Evolutionary conservation across 2,888 invertebrate genomes (phyloP).

Genomic region (Elmis aenea): DNA sequence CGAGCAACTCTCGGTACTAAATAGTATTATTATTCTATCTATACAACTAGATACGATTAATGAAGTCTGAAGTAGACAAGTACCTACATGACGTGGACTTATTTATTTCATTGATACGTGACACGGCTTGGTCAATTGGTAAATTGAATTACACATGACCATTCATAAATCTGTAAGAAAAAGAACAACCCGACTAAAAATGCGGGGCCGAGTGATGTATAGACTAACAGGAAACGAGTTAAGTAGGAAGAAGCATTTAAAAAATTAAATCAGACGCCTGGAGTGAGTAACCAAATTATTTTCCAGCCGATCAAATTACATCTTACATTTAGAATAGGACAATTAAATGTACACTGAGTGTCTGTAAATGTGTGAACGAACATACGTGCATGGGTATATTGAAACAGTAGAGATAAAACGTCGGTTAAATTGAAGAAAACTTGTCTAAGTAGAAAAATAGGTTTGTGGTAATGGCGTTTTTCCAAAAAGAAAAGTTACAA

Average conservation of each 20-base stretch:
- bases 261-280: conserved; percentile 24
- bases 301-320: neutral
- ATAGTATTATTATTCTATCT: conserved; percentile 30
- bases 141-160: conserved; percentile 33
- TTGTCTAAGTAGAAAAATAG: too few relatives aligned
- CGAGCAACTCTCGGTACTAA: conserved; percentile 18
- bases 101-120: conserved; percentile 26
- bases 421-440: too few relatives aligned
- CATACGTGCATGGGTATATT: too few relatives aligned
- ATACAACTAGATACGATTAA: conserved; percentile 23
- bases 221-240: conserved; percentile 27
- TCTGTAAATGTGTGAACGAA: too few relatives aligned
- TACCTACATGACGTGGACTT: conserved; percentile 19
- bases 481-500: too few relatives aligned
- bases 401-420: too few relatives aligned
- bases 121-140: conserved; percentile 30
- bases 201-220: conserved; percentile 29
- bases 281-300: neutral
- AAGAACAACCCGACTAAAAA: conserved; percentile 31
- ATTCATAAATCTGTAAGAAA: conserved; percentile 31
- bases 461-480: too few relatives aligned
- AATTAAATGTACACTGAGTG: too few relatives aligned
- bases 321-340: too few relatives aligned
- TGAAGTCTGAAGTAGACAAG: conserved; percentile 10
- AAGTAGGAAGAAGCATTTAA: conserved; percentile 35